phyloP scores from a whole-genome alignment of 1,140 invertebrate genomes.

The Trichoplusia ni region DNA sequence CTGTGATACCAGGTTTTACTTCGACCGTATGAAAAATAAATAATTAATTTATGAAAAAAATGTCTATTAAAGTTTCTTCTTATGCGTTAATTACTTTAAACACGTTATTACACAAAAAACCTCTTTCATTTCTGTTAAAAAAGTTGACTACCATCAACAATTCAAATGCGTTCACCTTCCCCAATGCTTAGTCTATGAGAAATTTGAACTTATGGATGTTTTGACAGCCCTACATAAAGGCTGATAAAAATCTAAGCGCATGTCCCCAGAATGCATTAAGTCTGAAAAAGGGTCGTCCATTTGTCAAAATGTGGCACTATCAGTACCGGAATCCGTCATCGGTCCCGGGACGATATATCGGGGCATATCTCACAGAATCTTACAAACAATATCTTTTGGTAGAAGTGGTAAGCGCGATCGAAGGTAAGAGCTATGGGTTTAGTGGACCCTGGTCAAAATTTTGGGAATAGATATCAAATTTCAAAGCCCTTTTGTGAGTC shows the following conservation, averaged over 20 bases:
- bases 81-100: too few species aligned
- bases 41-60: too few species aligned
- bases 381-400: conserved; percentile 47
- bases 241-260: conserved; percentile 62
- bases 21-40: too few species aligned
- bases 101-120: too few species aligned
- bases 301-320: conserved; percentile 75
- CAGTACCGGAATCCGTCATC: conserved; percentile 73
- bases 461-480: too few species aligned
- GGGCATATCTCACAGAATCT: conserved; percentile 63
- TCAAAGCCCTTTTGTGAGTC: too few species aligned
- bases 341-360: conserved; percentile 61
- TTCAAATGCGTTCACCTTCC: too few species aligned
- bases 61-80: too few species aligned
- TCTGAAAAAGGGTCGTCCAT: conserved; percentile 63
- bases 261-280: conserved; percentile 57
- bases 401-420: conserved; percentile 38
- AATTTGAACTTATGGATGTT: not conserved
- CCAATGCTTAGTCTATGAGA: not conserved
- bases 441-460: not conserved
- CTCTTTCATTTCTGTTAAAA: too few species aligned
- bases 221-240: conserved; percentile 21
- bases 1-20: too few species aligned
- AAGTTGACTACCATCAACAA: too few species aligned
- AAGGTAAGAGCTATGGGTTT: not conserved